Base-by-base conservation (phyloP, 2,797 vertebrate genomes). In the Psittacula echo region DNA sequence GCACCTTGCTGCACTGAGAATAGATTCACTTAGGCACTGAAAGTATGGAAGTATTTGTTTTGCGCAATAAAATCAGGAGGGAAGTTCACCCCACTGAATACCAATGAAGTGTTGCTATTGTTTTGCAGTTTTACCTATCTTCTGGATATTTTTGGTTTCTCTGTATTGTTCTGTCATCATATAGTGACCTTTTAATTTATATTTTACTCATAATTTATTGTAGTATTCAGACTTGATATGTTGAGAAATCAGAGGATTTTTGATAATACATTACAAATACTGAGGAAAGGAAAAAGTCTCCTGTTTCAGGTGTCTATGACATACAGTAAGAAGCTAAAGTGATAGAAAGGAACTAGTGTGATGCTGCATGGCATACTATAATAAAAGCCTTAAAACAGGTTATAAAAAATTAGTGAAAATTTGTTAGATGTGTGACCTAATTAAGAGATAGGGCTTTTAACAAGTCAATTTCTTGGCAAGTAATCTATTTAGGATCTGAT, bases 281-380 rank as follows among this genome's bases (percentile, higher is more conserved):
- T 0, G 0, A 68, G 48, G 12, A 67, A 74, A 44, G 20, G 41
- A 78, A 68, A 61, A 68, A 44, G 4, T 68, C 27, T 81, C 77
- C 30, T 45, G 5, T 94, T 87, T 80, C 14, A 30, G 5, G 1
- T 83, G 10, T 85, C 91, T 54, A 29, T n/a, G 29, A 4, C 0
- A 0, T 44, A 5, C 0, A 0, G 27, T 23, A 60, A 68, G 71
- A 87, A 74, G 20, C 9, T 71, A 19, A 82, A 72, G 32, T 22
- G 8, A 13, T 48, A 51, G 44, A 48, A 71, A 72, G n/a, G 41
- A 85, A 11, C 37, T 87, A n/a, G 17, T 50, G 58, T 75, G 79
- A 32, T 68, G 56, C 50, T 21, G 29, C 32, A 50, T 88, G 68
- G 34, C 39, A 34, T 77, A 32, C 13, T 45, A 17, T 62, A 17